A percentile compares a stretch with the other conserved stretches of the same genome.
Conservation (phyloP, 2,797 vertebrate genomes). For the Perdix hodgsoniae region DNA sequence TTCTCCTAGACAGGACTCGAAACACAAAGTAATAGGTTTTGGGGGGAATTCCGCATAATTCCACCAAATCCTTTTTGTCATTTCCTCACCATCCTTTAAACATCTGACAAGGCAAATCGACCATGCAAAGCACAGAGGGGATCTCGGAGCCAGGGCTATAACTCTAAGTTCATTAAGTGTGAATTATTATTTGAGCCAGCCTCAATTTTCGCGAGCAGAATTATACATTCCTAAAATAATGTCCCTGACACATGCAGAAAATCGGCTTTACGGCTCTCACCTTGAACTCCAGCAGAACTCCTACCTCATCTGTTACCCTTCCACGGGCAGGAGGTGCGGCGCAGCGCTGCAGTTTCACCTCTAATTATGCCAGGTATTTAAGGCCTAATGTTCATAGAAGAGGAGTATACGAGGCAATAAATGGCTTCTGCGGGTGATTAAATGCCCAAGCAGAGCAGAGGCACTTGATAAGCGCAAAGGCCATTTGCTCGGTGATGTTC, state of each 20-base stretch:
- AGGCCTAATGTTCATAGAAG: conserved; percentile 69
- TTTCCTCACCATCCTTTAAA: conserved; percentile 67
- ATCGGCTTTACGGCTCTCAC: conserved; percentile 73
- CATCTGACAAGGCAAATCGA: conserved; percentile 71
- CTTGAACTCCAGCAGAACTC: conserved; percentile 77
- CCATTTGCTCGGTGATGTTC: conserved; percentile 5
- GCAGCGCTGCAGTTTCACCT: conserved; percentile 41
- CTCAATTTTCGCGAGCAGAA: conserved; percentile 73
- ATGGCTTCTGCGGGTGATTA: conserved; percentile 62
- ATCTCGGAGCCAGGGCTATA: conserved; percentile 56
- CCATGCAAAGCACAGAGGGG: conserved; percentile 38
- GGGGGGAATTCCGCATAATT: conserved; percentile 36
- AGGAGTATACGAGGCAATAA: conserved; percentile 69
- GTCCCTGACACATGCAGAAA: conserved; percentile 76
- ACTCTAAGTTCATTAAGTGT: conserved; percentile 79
- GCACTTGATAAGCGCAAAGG: conserved; percentile 42
- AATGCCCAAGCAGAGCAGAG: conserved; percentile 65
- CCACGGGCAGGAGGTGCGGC: conserved; percentile 51
- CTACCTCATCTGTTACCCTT: conserved; percentile 74
- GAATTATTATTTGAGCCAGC: conserved; percentile 78
- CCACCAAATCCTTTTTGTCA: conserved; percentile 71
- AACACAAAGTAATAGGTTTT: conserved; percentile 47
- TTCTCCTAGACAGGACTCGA: conserved; percentile 49
- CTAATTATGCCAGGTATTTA: conserved; percentile 71
- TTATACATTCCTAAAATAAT: conserved; percentile 76